Evolutionary conservation across 2,888 invertebrate species (phyloP).

Genomic region (Drosophila multiciliata): DNA sequence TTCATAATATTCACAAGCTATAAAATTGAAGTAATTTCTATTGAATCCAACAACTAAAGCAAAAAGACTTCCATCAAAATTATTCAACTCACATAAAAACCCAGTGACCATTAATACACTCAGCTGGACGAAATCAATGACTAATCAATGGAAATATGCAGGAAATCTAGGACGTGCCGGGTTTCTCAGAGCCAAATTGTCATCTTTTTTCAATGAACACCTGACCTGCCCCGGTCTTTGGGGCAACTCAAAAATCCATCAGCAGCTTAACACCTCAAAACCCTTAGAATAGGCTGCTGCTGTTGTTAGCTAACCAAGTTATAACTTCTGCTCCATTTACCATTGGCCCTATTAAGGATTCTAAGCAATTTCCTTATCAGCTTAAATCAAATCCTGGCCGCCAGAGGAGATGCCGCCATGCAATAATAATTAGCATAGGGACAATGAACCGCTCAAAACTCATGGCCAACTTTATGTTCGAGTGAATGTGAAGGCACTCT

Average conservation of each 20-base stretch:
- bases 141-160: constrained; percentile 57
- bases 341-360: constrained; percentile 62
- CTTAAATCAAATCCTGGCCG: constrained; percentile 72
- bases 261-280: constrained; percentile 68
- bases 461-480: constrained; percentile 12
- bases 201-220: constrained; percentile 60
- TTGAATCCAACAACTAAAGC: constrained; percentile 18
- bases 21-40: neutral
- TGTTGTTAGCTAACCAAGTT: constrained; percentile 18
- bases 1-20: neutral
- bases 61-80: constrained; percentile 12
- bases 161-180: constrained; percentile 37
- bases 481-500: constrained; percentile 23
- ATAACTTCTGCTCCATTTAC: constrained; percentile 74
- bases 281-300: constrained; percentile 4
- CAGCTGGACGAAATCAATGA: constrained; percentile 37
- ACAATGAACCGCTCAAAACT: constrained; percentile 29
- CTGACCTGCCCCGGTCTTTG: constrained; percentile 13
- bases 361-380: constrained; percentile 79
- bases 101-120: constrained; percentile 31
- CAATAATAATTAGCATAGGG: constrained; percentile 77
- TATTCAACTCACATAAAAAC: constrained; percentile 20
- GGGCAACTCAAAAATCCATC: constrained; percentile 57
- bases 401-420: constrained; percentile 54
- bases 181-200: constrained; percentile 37